phyloP scores from a whole-genome alignment of 2,113 vertebrate genomes.

The Eonycteris spelaea region DNA sequence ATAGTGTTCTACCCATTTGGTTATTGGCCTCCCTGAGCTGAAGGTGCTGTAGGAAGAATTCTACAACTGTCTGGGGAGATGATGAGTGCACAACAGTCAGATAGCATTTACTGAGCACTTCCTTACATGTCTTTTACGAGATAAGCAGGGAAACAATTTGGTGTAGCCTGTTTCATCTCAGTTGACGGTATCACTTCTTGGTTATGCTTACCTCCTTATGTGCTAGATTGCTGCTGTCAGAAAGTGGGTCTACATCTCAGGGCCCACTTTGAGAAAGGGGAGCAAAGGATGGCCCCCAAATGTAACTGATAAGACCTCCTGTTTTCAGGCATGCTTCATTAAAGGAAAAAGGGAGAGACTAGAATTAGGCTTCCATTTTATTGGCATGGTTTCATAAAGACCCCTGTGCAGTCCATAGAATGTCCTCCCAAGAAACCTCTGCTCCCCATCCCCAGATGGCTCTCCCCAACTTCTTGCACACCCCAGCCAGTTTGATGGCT shows the following conservation, averaged over 20 bases:
- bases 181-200: constrained; percentile 6
- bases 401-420: not conserved
- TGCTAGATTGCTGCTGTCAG: not conserved
- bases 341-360: not conserved
- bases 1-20: not conserved
- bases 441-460: not conserved
- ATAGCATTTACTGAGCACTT: constrained; percentile 9
- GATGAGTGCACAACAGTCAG: not conserved
- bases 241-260: not conserved
- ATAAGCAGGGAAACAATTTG: constrained; percentile 36
- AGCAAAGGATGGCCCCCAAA: not conserved
- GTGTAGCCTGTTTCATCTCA: constrained; percentile 33
- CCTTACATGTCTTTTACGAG: not conserved
- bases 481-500: not conserved
- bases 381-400: not conserved
- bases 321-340: not conserved
- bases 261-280: not conserved
- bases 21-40: not conserved
- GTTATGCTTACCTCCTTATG: not conserved
- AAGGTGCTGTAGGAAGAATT: not conserved
- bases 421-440: not conserved
- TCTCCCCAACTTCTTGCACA: too few relatives aligned
- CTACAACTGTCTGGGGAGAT: not conserved
- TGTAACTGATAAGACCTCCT: not conserved
- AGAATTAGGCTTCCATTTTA: not conserved